phyloP scores from a whole-genome alignment of 2,113 vertebrate species.

The Climacteris rufus region DNA sequence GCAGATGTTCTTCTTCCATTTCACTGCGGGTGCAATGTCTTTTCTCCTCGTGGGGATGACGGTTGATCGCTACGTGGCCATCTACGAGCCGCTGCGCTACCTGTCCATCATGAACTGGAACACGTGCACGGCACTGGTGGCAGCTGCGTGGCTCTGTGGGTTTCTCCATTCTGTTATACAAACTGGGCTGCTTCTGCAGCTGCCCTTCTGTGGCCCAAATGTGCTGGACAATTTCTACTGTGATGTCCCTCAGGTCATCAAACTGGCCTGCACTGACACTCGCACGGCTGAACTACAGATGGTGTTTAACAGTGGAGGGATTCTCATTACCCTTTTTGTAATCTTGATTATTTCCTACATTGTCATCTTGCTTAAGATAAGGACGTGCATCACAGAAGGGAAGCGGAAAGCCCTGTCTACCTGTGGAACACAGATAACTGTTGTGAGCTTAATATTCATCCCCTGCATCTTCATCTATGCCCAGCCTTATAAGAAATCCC shows the following conservation, averaged over 20 bases:
- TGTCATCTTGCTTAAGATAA: not conserved
- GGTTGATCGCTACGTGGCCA: rapidly evolving
- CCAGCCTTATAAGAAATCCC: not conserved
- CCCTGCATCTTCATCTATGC: slow-evolving; percentile 56
- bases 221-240: slow-evolving; percentile 54
- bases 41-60: not conserved
- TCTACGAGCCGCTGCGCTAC: not conserved
- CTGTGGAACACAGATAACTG: slow-evolving; percentile 44
- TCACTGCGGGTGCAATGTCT: not conserved
- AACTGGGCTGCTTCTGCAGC: not conserved
- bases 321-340: not conserved
- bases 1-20: not conserved
- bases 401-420: slow-evolving; percentile 52
- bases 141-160: not conserved
- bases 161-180: not conserved
- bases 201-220: slow-evolving; percentile 44
- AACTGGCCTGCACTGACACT: slow-evolving; percentile 30
- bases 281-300: not conserved
- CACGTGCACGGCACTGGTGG: not conserved
- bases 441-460: slow-evolving; percentile 56
- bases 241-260: slow-evolving; percentile 42
- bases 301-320: not conserved
- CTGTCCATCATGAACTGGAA: not conserved
- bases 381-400: not conserved
- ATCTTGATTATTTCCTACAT: slow-evolving; percentile 29